Conservation (phyloP, 2,113 vertebrate species). For the Notarius lentiginosus region DNA sequence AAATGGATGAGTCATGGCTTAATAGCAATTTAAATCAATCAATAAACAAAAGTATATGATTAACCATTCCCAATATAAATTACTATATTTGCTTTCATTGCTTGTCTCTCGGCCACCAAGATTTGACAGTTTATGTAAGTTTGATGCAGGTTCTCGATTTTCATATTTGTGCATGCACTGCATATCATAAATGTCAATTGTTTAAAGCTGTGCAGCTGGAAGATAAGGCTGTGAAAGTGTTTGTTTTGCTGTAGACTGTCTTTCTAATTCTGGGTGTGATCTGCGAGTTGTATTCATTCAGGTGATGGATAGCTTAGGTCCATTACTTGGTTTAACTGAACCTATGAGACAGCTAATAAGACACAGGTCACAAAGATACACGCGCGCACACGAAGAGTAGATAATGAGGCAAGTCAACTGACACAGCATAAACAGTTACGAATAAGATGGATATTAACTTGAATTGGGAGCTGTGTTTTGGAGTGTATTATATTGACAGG, state of each 20-base stretch:
- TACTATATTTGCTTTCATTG: background rate
- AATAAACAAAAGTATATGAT: background rate
- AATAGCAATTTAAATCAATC: slow-evolving; percentile 27
- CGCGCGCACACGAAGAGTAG: background rate
- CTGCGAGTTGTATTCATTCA: background rate
- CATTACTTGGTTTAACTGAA: background rate
- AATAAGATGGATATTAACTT: background rate
- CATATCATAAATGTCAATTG: background rate
- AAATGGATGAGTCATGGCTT: slow-evolving; percentile 39
- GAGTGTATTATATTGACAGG: too few relatives aligned
- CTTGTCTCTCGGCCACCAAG: background rate
- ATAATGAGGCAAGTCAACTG: slow-evolving; percentile 26
- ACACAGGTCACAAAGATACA: background rate
- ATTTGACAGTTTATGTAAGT: background rate
- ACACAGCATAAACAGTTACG: background rate
- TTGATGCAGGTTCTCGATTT: background rate
- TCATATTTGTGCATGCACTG: background rate
- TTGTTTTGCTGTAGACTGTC: background rate
- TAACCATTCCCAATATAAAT: background rate
- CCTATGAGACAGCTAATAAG: slow-evolving; percentile 34
- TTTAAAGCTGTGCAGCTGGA: background rate
- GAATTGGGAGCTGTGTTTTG: background rate
- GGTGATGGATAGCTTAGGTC: slow-evolving; percentile 1
- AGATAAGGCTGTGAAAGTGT: background rate
- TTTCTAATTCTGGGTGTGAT: slow-evolving; percentile 6